These are phyloP conservation scores for Halcyon senegalensis DNA, from an alignment of 2,113 vertebrate species.

Conservation along the genomic window DNA sequence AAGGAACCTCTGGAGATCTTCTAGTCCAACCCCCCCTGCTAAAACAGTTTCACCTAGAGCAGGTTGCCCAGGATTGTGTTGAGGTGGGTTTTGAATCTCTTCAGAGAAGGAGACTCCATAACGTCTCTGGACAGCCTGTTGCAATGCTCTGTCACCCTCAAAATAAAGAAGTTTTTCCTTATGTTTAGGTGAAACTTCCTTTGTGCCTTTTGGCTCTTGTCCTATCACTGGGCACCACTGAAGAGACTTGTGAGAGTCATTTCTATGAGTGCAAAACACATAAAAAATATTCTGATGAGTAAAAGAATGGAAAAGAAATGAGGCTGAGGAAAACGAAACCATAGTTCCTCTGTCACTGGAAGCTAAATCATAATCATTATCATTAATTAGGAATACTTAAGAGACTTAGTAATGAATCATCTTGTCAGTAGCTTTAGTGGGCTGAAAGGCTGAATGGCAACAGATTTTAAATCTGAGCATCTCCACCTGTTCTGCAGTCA, in stretches of 20 bases:
- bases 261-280: neutral
- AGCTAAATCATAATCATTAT: neutral
- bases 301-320: neutral
- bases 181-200: neutral
- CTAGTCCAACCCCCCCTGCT: too few species aligned
- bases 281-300: neutral
- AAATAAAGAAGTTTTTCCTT: neutral
- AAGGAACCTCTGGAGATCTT: too few species aligned
- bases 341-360: neutral
- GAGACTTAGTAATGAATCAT: neutral
- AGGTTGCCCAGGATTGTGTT: too few species aligned
- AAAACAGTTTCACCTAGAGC: too few species aligned
- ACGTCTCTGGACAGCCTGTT: too few species aligned
- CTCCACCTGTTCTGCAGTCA: neutral
- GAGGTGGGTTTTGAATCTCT: too few species aligned
- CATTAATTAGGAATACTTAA: slow-evolving; percentile 7
- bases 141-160: neutral
- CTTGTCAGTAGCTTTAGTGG: neutral
- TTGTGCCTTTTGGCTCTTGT: neutral
- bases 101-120: too few species aligned
- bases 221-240: neutral
- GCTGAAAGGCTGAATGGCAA: neutral
- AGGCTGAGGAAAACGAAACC: neutral
- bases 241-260: neutral
- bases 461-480: neutral